phyloP scores from a whole-genome alignment of 2,888 invertebrate species.

The Eudasyphora cyanicolor region DNA sequence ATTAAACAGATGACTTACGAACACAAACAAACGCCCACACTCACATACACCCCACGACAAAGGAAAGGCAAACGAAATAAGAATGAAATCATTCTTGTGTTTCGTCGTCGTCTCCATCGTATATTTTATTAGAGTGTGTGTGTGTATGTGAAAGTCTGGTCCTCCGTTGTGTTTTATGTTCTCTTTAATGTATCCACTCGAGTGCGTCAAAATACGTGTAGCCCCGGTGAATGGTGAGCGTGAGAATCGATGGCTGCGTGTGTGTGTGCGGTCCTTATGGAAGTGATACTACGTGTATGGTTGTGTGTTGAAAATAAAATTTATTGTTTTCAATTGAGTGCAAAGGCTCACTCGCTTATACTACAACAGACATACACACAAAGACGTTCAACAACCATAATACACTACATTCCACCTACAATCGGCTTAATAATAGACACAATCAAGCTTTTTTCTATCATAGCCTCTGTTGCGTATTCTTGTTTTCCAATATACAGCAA shows the following conservation, averaged over 20 bases:
- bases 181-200: constrained; percentile 21
- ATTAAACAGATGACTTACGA: constrained; percentile 60
- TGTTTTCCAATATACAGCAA: background rate
- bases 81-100: constrained; percentile 24
- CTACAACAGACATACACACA: background rate
- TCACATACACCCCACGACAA: too few relatives aligned
- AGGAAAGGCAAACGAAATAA: background rate
- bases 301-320: constrained; percentile 73
- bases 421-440: constrained; percentile 8
- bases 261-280: too few relatives aligned
- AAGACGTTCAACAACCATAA: background rate
- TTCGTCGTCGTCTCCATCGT: constrained; percentile 7
- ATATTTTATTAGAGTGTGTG: constrained; percentile 6
- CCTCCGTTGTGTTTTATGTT: background rate
- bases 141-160: background rate
- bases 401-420: constrained; percentile 7
- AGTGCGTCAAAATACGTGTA: constrained; percentile 35
- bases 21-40: too few relatives aligned
- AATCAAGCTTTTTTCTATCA: constrained; percentile 13
- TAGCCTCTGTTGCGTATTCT: background rate
- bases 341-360: constrained; percentile 62
- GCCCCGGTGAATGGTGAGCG: constrained; percentile 29
- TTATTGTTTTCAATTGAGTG: constrained; percentile 78
- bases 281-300: too few relatives aligned
- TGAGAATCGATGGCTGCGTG: constrained; percentile 62